Evolutionary conservation across 2,888 invertebrate genomes (phyloP), one percentile per base, ranked within the genome.

Genomic region (Cryptus viduatorius): DNA sequence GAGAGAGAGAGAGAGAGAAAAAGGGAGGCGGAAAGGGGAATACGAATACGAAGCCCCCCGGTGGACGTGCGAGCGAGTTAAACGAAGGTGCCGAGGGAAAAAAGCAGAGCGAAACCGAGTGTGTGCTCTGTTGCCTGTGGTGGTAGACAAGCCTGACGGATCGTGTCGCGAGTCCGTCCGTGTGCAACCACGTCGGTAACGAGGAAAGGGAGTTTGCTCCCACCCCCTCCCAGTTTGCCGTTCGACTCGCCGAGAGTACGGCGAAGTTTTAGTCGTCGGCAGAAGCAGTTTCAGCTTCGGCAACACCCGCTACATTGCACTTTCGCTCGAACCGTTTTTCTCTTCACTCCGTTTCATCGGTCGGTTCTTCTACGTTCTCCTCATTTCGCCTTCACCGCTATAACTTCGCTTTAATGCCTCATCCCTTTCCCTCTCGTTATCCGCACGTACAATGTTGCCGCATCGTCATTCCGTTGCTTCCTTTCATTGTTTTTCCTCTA

Each of bases 101-200:
- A 50, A 72, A 61, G 42, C 5, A 48, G 29, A 48, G 61, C 61
- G 12, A 59, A 59, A 44, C 10, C 12, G 42, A 24, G 24, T 59
- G 61, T 14, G 59, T 16, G 73, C 12, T n/a, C 16, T 16, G 64
- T 42, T 42, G 42, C 16, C 37, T n/a, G 82, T 79, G 86, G 87
- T 87, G 77, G 89, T 88, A 88, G 89, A 89, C 90, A 69, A 80
- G 88, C 87, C 89, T 89, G 91, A 90, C 89, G 89, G 90, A 91
- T 90, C 89, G 88, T 89, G 90, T 90, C 89, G 89, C 79, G 78
- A 80, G 76, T 78, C 64, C 75, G 68, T 56, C 19, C 81, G 48
- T 78, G 61, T 75, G 90, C 90, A 86, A 90, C 88, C 88, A 87
- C 87, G 90, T 90, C 90, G 90, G 91, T 92, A 92, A 92, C 91